phyloP scores from a whole-genome alignment of 2,888 invertebrate genomes.

The Urechis unicinctus region DNA sequence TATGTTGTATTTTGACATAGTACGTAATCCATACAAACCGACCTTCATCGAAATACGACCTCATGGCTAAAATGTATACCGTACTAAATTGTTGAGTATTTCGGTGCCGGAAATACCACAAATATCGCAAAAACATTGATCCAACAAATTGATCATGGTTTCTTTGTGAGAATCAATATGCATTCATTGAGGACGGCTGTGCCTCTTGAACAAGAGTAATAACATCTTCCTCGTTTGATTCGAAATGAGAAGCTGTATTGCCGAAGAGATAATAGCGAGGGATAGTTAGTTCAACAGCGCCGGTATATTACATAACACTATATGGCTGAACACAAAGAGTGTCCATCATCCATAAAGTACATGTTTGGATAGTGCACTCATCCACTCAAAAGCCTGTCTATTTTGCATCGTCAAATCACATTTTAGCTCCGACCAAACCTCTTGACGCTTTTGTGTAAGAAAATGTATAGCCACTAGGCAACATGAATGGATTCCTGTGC shows the following conservation, averaged over 20 bases:
- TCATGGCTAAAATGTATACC: constrained; percentile 47
- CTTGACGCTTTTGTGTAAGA: background rate
- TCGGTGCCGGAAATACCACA: constrained; percentile 26
- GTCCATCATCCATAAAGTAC: background rate
- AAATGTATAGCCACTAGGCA: background rate
- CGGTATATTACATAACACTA: constrained; percentile 53
- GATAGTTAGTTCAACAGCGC: constrained; percentile 85
- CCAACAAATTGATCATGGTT: background rate
- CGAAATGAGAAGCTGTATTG: constrained; percentile 42
- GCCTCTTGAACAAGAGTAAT: background rate
- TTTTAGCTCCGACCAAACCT: too few relatives aligned
- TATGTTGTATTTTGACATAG: too few relatives aligned
- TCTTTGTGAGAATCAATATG: too few relatives aligned
- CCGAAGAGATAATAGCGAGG: constrained; percentile 69
- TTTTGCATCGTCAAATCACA: too few relatives aligned
- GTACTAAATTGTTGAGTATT: constrained; percentile 49
- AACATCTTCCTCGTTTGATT: constrained; percentile 34
- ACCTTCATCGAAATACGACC: constrained; percentile 52
- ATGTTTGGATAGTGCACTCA: too few relatives aligned
- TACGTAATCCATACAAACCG: background rate
- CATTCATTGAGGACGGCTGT: too few relatives aligned
- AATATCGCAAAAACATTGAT: background rate
- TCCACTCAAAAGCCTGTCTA: background rate
- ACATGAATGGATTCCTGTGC: constrained; percentile 49
- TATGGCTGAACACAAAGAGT: background rate